Evolutionary conservation across 1,140 invertebrate genomes (phyloP).

Genomic region (Thaumatotibia leucotreta): DNA sequence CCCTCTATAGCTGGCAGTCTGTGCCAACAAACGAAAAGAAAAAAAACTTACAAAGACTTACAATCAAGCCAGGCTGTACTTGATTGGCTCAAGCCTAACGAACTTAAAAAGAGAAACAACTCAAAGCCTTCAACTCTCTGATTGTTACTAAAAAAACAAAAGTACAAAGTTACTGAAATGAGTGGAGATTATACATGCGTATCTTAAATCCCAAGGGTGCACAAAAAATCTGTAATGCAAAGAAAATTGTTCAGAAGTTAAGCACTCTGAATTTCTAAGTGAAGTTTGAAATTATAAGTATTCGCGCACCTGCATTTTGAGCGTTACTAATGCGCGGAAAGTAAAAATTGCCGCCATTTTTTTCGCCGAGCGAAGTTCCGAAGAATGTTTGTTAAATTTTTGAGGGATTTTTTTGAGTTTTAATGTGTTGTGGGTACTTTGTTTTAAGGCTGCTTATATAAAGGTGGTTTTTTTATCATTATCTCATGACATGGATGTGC

Average conservation of each 20-base stretch:
- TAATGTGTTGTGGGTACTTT: not conserved
- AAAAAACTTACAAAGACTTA: too few species aligned
- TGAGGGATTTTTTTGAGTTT: not conserved
- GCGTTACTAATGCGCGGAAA: slow-evolving; percentile 19
- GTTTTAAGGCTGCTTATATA: too few species aligned
- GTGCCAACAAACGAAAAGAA: too few species aligned
- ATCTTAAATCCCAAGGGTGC: slow-evolving; percentile 38
- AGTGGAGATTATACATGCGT: slow-evolving; percentile 55
- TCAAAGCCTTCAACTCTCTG: slow-evolving; percentile 31
- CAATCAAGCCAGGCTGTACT: too few species aligned
- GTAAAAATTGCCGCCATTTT: slow-evolving; percentile 17
- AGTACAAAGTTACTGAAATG: slow-evolving; percentile 34
- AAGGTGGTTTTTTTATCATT: too few species aligned
- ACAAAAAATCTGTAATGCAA: slow-evolving; percentile 25
- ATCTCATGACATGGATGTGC: too few species aligned
- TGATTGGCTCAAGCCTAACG: not conserved
- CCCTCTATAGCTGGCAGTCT: too few species aligned
- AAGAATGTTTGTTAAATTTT: slow-evolving; percentile 16
- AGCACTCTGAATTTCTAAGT: slow-evolving; percentile 15
- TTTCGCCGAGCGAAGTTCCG: slow-evolving; percentile 28
- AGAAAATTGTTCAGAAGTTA: slow-evolving; percentile 13
- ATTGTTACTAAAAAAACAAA: slow-evolving; percentile 39
- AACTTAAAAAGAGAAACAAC: not conserved
- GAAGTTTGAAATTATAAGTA: slow-evolving; percentile 27
- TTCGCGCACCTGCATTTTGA: slow-evolving; percentile 34